These are phyloP conservation scores for Peromyscus aztecus DNA, from an alignment of 2,797 vertebrate species.

Conservation along the genomic window DNA sequence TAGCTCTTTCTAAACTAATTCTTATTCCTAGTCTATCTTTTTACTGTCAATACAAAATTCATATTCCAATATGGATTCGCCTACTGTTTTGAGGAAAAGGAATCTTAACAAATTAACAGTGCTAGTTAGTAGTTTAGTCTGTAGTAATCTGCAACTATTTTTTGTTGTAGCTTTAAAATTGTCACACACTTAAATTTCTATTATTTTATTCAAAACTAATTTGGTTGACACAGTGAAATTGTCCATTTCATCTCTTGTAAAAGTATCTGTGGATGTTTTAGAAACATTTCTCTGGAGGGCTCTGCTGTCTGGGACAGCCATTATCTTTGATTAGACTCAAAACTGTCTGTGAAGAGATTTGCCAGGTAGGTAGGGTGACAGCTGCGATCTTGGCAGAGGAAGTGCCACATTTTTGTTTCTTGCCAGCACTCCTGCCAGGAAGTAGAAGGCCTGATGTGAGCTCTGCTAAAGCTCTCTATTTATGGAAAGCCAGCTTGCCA, in stretches of 20 bases:
- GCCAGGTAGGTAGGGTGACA: background rate
- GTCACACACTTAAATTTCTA: background rate
- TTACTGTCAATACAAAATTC: background rate
- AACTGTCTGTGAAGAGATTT: conserved; percentile 56
- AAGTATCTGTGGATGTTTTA: background rate
- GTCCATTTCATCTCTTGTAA: background rate
- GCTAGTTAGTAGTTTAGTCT: background rate
- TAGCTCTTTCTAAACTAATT: background rate
- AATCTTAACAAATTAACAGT: background rate
- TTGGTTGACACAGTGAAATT: background rate
- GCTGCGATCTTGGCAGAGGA: conserved; percentile 37
- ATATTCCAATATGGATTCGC: background rate
- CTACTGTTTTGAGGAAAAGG: background rate
- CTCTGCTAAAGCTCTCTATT: conserved; percentile 34
- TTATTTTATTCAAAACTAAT: background rate
- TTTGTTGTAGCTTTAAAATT: background rate
- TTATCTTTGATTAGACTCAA: conserved; percentile 15
- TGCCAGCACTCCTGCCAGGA: conserved; percentile 51
- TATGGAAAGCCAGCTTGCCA: conserved; percentile 56
- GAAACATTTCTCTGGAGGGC: conserved; percentile 17
- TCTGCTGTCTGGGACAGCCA: background rate
- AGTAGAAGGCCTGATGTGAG: background rate
- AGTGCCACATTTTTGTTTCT: conserved; percentile 63
- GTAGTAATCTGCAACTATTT: background rate
- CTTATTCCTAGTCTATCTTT: background rate